Conservation (phyloP, 2,888 invertebrate species). For the Eulithis prunata region DNA sequence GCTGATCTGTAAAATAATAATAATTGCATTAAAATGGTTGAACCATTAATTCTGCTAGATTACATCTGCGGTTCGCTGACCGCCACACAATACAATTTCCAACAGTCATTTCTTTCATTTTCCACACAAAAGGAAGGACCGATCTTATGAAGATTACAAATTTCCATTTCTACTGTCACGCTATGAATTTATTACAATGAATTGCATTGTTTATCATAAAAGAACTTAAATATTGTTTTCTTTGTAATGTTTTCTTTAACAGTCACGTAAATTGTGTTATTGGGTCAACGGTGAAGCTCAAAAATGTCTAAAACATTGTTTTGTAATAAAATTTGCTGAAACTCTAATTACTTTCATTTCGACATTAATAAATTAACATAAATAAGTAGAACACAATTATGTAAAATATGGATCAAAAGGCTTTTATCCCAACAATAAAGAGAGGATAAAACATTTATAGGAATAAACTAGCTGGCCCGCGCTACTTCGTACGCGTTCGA, state of each 20-base stretch:
- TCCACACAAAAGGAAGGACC: neutral
- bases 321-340: neutral
- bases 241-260: neutral
- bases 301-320: neutral
- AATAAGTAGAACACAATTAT: too few relatives aligned
- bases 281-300: neutral
- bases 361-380: too few relatives aligned
- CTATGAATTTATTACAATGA: neutral
- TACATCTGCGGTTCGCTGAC: conserved; percentile 1
- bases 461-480: too few relatives aligned
- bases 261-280: neutral
- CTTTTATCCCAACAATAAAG: too few relatives aligned
- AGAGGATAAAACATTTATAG: too few relatives aligned
- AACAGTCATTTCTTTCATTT: neutral
- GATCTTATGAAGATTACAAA: neutral
- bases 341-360: too few relatives aligned
- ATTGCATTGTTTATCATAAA: neutral
- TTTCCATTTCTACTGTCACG: neutral
- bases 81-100: neutral
- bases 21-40: neutral
- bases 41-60: neutral
- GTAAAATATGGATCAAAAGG: too few relatives aligned
- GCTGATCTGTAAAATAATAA: too few relatives aligned
- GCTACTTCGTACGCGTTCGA: too few relatives aligned
- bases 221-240: neutral